Base-by-base conservation (phyloP, 2,113 vertebrate genomes). In the Nesospiza acunhae region DNA sequence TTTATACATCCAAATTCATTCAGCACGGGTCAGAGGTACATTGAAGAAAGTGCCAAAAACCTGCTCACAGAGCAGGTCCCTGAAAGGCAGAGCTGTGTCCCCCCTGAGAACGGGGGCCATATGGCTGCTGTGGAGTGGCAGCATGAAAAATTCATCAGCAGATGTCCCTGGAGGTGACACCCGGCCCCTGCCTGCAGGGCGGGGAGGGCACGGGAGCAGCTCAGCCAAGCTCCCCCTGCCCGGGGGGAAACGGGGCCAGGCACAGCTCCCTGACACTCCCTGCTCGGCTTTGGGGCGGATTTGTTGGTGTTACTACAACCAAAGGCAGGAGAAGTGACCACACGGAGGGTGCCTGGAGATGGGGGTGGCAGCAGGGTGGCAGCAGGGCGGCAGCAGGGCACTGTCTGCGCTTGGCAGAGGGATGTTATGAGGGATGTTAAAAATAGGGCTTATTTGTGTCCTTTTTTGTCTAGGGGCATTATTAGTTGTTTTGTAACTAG, bases 261-360 rank as follows among this genome's bases (percentile, higher is more conserved):
- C 7, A 3, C 18, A 50, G 67, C 59, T 80, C 76, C 63, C 72
- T 0, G 28, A 2, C 1, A 0, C 42, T 1, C 49, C 20, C 8
- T 2, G 7, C 55, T 41, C 6, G 37, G 63, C 39, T 87, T 42
- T 21, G 42, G 10, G 52, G 16, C 9, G 62, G 52, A 21, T 42
- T 58, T 69, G 63, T 9, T 42, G 55, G 42, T 60, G 81, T 7
- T 31, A 1, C 37, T 3, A 10, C 62, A 60, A 7, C 15, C 21
- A 1, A 21, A 37, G 37, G 4, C 60, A 31, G 87, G 26, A 30
- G 46, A 31, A 37, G n/a, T 2, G 50, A 21, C 0, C 0, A 0
- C 80, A 8, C 0, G 0, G 84, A 58, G 56, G 55, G 14, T 6
- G 31, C 14, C 15, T 7, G 52, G 67, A 21, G 13, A 1, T 5